Evolutionary conservation across 2,797 vertebrate species (phyloP), one percentile per base, ranked within the genome.

Genomic region (Propithecus perrieri): DNA sequence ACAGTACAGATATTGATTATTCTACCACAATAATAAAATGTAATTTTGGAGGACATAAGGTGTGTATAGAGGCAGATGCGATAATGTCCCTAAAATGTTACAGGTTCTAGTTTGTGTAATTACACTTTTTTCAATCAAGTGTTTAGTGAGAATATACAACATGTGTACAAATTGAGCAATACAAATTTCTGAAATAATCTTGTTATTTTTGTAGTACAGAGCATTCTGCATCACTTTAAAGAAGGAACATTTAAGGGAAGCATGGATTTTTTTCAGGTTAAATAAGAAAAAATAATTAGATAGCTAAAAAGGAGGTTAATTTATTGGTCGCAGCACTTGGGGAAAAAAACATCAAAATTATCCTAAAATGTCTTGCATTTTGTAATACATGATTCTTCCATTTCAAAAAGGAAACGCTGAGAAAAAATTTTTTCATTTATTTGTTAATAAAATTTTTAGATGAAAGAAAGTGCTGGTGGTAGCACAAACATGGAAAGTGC

Each of bases 401-500:
- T 93, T 76, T 84, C 30, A 72, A 61, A 87, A 79, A 84, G 84
- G 30, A 93, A 94, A 50, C 1, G 1, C 20, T 71, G 7, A 41
- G 17, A 92, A 55, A 78, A 76, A 61, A 26, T 14, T 57, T 85
- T 95, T 93, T 94, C 4, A 63, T 38, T 89, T 94, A 65, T 89
- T 14, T 43, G 7, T 85, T 24, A 83, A 74, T 67, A 41, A 30
- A 61, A 17, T 59, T 28, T 50, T 17, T 28, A 24, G 35, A 5
- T 88, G 30, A 88, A 83, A 75, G 48, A 18, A 84, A 95, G 35
- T 20, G n/a, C 22, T 80, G 30, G 1, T 50, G 78, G 6, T 43
- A 57, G 48, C 30, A 83, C 57, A 65, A 83, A 89, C 3, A 53
- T 2, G 6, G 20, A 72, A 96, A 83, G 15, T 53, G 55, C 7